A percentile compares a stretch with the other conserved stretches of the same genome.
These are phyloP conservation scores for Leptocoma aspasia DNA, from an alignment of 2,113 vertebrate species.

Conservation along the genomic window DNA sequence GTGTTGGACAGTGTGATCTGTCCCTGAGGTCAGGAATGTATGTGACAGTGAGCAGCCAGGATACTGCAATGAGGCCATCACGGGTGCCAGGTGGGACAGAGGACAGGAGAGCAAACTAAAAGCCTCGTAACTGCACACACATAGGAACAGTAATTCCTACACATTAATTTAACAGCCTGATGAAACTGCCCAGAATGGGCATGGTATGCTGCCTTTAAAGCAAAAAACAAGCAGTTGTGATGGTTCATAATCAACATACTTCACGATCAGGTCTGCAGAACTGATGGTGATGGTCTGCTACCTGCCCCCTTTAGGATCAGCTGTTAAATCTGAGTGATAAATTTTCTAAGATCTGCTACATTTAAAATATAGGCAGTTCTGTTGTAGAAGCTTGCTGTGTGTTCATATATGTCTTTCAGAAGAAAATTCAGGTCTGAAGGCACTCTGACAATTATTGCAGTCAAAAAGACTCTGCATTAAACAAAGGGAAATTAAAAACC, in stretches of 20 bases:
- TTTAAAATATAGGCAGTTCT: not conserved
- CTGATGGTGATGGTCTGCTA: not conserved
- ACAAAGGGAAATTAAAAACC: accelerated
- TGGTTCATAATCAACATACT: not conserved
- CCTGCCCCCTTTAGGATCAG: not conserved
- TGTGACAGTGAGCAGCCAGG: not conserved
- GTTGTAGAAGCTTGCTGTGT: accelerated
- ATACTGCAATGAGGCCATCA: not conserved
- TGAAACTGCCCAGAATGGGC: not conserved
- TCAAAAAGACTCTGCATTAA: not conserved
- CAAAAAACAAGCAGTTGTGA: not conserved
- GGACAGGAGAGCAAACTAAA: not conserved
- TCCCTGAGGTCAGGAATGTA: accelerated
- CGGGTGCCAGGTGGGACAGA: accelerated
- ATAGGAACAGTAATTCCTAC: not conserved
- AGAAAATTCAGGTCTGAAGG: not conserved
- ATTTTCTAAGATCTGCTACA: not conserved
- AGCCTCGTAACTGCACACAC: not conserved
- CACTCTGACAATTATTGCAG: not conserved
- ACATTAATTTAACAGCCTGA: not conserved
- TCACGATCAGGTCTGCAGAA: not conserved
- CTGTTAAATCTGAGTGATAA: not conserved
- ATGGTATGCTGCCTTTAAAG: not conserved
- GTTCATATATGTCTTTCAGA: not conserved
- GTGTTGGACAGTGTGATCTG: not conserved